phyloP scores from a whole-genome alignment of 2,888 invertebrate species.

The Coleophora flavipennella region DNA sequence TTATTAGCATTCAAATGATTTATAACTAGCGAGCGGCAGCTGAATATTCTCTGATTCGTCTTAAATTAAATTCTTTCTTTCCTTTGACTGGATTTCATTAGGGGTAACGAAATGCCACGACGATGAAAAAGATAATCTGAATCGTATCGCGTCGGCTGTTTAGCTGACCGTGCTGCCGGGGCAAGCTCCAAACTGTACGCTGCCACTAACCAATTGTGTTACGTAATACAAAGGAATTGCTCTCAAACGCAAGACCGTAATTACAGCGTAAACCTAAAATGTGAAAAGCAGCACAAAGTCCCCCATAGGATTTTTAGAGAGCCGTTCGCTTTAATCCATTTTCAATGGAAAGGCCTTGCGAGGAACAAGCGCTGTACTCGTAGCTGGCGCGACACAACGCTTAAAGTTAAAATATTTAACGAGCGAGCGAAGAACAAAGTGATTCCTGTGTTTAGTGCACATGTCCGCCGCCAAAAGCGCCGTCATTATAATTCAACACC shows the following conservation, averaged over 20 bases:
- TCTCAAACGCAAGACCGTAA: slow-evolving; percentile 11
- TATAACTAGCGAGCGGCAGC: slow-evolving; percentile 69
- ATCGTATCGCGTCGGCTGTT: slow-evolving; percentile 18
- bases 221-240: too few relatives aligned
- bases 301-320: too few relatives aligned
- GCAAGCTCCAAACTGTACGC: not conserved
- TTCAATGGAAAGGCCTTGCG: not conserved
- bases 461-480: slow-evolving; percentile 34
- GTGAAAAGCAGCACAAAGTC: slow-evolving; percentile 1
- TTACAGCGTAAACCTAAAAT: slow-evolving; percentile 16
- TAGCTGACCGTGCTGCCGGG: not conserved
- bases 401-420: slow-evolving; percentile 53
- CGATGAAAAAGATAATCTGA: slow-evolving; percentile 63
- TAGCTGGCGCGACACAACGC: slow-evolving; percentile 7
- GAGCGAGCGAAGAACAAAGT: slow-evolving; percentile 50
- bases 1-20: slow-evolving; percentile 74
- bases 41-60: slow-evolving; percentile 71
- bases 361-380: too few relatives aligned
- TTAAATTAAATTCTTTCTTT: slow-evolving; percentile 72
- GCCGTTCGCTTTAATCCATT: not conserved
- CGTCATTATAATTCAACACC: slow-evolving; percentile 34
- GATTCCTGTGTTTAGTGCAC: slow-evolving; percentile 38
- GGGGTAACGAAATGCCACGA: slow-evolving; percentile 59
- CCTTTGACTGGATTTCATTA: slow-evolving; percentile 70
- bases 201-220: not conserved